A percentile compares a stretch with the other conserved stretches of the same genome.
Evolutionary conservation across 2,113 vertebrate genomes (phyloP).

Genomic region (Odontesthes bonariensis): DNA sequence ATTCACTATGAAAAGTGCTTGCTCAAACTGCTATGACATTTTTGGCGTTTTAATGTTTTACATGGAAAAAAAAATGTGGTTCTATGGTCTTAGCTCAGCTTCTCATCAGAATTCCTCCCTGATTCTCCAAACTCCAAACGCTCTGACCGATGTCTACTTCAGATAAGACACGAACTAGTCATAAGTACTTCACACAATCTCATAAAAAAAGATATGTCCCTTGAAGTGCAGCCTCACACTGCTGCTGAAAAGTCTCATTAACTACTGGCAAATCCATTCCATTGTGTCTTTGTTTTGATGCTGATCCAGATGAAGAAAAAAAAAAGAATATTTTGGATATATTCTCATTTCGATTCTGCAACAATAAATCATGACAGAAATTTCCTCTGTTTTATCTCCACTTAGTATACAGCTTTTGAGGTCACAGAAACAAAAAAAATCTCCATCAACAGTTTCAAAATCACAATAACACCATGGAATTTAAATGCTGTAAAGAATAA

Average conservation of each 20-base stretch:
- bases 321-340: not conserved
- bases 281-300: not conserved
- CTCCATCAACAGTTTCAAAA: conserved; percentile 44
- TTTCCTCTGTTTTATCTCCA: not conserved
- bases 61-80: too few relatives aligned
- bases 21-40: too few relatives aligned
- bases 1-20: too few relatives aligned
- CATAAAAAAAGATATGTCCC: not conserved
- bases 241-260: not conserved
- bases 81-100: too few relatives aligned
- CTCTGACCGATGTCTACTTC: too few relatives aligned
- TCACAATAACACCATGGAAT: conserved; percentile 49
- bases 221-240: not conserved
- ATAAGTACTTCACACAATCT: not conserved
- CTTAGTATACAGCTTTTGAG: conserved; percentile 35
- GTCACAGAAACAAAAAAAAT: conserved; percentile 12
- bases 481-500: conserved; percentile 54
- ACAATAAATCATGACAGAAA: conserved; percentile 13
- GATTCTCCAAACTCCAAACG: too few relatives aligned
- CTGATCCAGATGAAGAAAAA: not conserved
- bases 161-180: too few relatives aligned
- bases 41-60: too few relatives aligned
- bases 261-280: not conserved
- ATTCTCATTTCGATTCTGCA: not conserved
- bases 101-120: too few relatives aligned